phyloP scores from a whole-genome alignment of 2,888 invertebrate species.

The Polydrusus cervinus region DNA sequence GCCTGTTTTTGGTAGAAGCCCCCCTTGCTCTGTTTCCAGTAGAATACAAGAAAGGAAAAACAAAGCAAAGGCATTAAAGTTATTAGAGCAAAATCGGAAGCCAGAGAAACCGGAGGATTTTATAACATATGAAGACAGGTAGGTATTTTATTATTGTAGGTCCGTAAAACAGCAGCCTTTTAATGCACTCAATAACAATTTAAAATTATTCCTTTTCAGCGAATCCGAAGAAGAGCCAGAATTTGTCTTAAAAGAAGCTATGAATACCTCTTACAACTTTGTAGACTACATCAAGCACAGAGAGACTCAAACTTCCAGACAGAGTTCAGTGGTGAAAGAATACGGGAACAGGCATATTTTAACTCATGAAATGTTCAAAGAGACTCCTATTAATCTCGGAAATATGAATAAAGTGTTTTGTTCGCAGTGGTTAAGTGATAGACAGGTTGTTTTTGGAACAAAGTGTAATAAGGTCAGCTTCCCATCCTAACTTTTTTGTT shows the following conservation, averaged over 20 bases:
- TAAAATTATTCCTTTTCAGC: constrained; percentile 25
- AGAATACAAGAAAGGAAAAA: constrained; percentile 84
- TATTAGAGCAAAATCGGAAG: constrained; percentile 83
- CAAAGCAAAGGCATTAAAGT: constrained; percentile 77
- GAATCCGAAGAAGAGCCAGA: constrained; percentile 86
- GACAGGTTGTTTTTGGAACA: constrained; percentile 96
- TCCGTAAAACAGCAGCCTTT: background rate
- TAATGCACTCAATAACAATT: background rate
- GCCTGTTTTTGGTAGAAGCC: constrained; percentile 82
- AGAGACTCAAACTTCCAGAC: constrained; percentile 83
- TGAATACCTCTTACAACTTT: constrained; percentile 88
- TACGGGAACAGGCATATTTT: constrained; percentile 91
- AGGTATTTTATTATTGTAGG: constrained; percentile 72
- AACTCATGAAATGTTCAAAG: constrained; percentile 91
- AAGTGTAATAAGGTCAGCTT: constrained; percentile 92
- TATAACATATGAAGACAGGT: constrained; percentile 87
- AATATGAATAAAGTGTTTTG: constrained; percentile 96
- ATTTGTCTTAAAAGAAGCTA: constrained; percentile 80
- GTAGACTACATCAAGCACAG: constrained; percentile 88
- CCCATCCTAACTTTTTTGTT: constrained; percentile 21
- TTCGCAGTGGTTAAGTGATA: constrained; percentile 95
- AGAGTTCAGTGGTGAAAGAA: constrained; percentile 81
- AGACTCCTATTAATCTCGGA: constrained; percentile 86
- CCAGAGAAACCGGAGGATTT: constrained; percentile 93
- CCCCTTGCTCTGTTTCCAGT: constrained; percentile 83